A percentile compares a stretch with the other conserved stretches of the same genome.
phyloP scores from a whole-genome alignment of 92 coral and sea anemone genomes.

The Montipora capitata region DNA sequence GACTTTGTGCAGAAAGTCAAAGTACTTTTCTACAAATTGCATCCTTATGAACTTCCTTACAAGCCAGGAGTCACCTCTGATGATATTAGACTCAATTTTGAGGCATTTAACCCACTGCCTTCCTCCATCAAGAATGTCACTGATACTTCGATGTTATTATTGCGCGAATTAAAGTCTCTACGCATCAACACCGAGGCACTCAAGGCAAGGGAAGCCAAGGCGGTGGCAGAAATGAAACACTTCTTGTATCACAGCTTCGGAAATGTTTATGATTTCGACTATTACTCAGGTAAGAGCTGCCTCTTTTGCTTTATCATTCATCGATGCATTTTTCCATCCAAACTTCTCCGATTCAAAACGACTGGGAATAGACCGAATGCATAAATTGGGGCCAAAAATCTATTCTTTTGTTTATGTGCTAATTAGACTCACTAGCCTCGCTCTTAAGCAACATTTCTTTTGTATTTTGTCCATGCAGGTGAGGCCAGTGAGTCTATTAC shows the following conservation, averaged over 20 bases:
- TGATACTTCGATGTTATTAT: conserved; percentile 75
- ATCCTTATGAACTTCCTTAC: conserved; percentile 78
- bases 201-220: conserved; percentile 87
- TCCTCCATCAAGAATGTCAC: conserved; percentile 72
- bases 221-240: conserved; percentile 75
- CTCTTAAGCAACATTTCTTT: no score
- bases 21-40: conserved; percentile 62
- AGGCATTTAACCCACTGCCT: conserved; percentile 84
- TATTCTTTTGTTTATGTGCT: no score
- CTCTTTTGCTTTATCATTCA: no score
- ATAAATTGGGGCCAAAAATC: no score
- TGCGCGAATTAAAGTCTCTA: conserved; percentile 61
- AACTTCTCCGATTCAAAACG: no score
- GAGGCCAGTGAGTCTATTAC: no score
- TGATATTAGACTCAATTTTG: conserved; percentile 63
- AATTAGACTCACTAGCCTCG: no score
- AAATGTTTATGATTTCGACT: conserved; percentile 86
- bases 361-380: no score
- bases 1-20: conserved; percentile 73
- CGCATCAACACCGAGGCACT: conserved; percentile 57
- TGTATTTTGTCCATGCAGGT: no score
- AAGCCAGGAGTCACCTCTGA: conserved; percentile 57
- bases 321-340: no score
- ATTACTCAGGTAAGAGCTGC: conserved; percentile 78
- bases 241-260: conserved; percentile 93